Base-by-base conservation (phyloP, 1,140 invertebrate species). In the Zophobas atratus region DNA sequence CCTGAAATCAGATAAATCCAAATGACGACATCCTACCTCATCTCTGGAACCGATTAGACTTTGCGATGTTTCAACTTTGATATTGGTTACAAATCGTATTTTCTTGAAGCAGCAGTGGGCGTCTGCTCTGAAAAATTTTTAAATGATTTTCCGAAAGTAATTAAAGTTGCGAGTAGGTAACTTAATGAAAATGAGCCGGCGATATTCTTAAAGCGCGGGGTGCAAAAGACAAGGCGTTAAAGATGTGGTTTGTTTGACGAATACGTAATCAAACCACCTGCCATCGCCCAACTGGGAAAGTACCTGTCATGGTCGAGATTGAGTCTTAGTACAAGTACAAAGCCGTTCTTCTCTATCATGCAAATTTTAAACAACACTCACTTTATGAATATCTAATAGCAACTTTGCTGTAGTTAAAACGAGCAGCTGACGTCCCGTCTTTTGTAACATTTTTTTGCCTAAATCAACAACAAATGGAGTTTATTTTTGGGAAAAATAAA, bases 211-310 rank as follows among this genome's bases (percentile, higher is more conserved):
- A 51, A 20, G 55, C n/a, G 35, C 36, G 48, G 35, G n/a, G 8
- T 72, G 70, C 41, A 75, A 53, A 71, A 77, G 76, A 71, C 76
- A 63, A 56, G 76, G 53, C 57, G 48, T 77, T 77, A 77, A 77
- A 77, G 76, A 77, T 77, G 76, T 57, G 76, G 76, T 77, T 77
- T 77, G 67, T 72, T 77, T 77, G 76, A 77, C 67, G 76, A 77
- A 77, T 77, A 71, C 70, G 76, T 70, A 77, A 77, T 77, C 63
- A 77, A 77, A 77, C 76, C 76, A 57, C 76, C 63, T 53, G 67
- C 43, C 67, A 76, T 6, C 8, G 43, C 34, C 39, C 55, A n/a
- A 56, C 6, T 56, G 33, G 35, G 63, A 49, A 53, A 73, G 48
- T 73, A 55, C 48, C 71, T 73, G 71, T 73, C 71, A 73, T 35